These are phyloP conservation scores for Sciurus vulgaris DNA, from an alignment of 2,797 vertebrate genomes.

Conservation along the genomic window DNA sequence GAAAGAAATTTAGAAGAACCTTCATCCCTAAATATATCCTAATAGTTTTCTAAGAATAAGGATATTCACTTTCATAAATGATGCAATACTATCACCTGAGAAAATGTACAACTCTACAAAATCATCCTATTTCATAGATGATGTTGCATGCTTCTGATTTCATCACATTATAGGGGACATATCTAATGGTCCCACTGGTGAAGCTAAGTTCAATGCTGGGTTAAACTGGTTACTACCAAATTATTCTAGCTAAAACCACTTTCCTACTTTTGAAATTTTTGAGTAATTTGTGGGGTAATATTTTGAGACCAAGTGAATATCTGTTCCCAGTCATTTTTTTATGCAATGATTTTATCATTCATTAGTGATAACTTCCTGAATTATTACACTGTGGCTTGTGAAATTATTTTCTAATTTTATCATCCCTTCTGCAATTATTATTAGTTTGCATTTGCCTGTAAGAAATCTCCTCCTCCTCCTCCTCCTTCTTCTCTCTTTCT, in stretches of 20 bases:
- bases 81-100: not conserved
- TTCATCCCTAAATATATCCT: not conserved
- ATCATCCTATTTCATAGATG: not conserved
- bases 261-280: not conserved
- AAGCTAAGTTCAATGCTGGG: not conserved
- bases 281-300: not conserved
- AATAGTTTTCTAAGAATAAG: not conserved
- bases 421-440: not conserved
- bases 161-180: not conserved
- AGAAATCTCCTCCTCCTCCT: not conserved
- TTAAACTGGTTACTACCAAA: not conserved
- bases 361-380: not conserved
- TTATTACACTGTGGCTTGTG: not conserved
- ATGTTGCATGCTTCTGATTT: not conserved
- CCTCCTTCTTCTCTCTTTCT: not conserved
- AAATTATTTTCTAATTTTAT: conserved; percentile 36
- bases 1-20: not conserved
- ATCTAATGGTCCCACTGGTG: not conserved
- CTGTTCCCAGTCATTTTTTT: not conserved
- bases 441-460: not conserved
- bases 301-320: not conserved
- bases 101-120: not conserved
- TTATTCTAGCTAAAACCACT: not conserved
- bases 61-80: not conserved
- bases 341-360: not conserved